These are phyloP conservation scores for Bombus soroeensis DNA, from an alignment of 1,140 invertebrate genomes.

Conservation along the genomic window DNA sequence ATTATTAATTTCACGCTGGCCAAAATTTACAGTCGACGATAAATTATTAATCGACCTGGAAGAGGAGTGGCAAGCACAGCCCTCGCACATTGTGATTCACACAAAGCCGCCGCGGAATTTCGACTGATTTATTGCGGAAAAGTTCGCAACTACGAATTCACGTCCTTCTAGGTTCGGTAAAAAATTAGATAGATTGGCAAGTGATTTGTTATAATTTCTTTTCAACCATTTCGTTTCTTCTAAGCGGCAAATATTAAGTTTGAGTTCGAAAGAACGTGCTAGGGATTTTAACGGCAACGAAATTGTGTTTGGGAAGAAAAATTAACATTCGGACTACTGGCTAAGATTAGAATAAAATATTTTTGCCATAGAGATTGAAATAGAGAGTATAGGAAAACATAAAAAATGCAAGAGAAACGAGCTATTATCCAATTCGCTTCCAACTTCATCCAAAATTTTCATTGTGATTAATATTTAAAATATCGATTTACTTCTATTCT, in stretches of 20 bases:
- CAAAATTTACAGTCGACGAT: slow-evolving; percentile 44
- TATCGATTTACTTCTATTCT: too few species aligned
- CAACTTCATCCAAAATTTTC: background rate
- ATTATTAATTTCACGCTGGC: slow-evolving; percentile 35
- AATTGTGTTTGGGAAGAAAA: background rate
- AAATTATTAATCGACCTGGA: slow-evolving; percentile 47
- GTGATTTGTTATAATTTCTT: background rate
- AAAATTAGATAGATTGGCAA: background rate
- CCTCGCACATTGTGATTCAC: slow-evolving; percentile 25
- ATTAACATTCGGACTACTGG: background rate
- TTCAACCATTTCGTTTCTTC: too few species aligned
- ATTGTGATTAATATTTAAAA: background rate
- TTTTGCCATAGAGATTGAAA: too few species aligned
- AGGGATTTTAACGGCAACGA: background rate
- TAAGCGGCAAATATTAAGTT: too few species aligned
- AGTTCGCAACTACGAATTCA: background rate
- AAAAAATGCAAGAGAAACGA: too few species aligned
- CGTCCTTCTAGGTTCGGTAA: background rate
- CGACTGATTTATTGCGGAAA: slow-evolving; percentile 25
- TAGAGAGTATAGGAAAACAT: too few species aligned
- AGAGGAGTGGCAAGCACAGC: slow-evolving; percentile 36
- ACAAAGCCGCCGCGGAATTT: slow-evolving; percentile 35
- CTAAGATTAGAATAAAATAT: too few species aligned
- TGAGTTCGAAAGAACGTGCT: background rate
- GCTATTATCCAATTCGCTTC: background rate